Conservation (phyloP, 2,113 vertebrate genomes). For the Lepisosteus osseus region DNA sequence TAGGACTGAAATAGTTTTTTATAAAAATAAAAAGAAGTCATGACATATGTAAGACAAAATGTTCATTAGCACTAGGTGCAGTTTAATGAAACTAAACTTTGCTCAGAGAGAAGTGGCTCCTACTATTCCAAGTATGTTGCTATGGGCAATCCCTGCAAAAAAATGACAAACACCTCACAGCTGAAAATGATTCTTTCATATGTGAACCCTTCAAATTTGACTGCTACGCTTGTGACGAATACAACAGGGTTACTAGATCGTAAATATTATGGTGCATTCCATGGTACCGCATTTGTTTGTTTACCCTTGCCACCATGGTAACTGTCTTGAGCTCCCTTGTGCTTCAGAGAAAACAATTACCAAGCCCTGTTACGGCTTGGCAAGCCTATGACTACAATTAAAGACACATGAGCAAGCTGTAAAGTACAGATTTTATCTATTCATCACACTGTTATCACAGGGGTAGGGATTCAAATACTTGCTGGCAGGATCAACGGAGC, state of each 20-base stretch:
- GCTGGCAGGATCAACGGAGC: not conserved
- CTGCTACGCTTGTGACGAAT: conserved; percentile 67
- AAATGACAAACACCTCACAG: conserved; percentile 19
- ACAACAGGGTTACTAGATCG: conserved; percentile 69
- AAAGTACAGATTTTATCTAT: conserved; percentile 55
- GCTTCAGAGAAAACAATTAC: conserved; percentile 53
- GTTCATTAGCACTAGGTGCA: not conserved
- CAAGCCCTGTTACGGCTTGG: conserved; percentile 60
- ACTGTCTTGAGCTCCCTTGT: conserved; percentile 64
- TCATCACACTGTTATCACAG: conserved; percentile 35
- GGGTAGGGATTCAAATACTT: not conserved
- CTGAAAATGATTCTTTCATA: conserved; percentile 28
- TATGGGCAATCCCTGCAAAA: conserved; percentile 17
- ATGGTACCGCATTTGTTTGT: conserved; percentile 80
- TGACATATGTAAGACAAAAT: no score
- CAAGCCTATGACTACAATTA: conserved; percentile 60
- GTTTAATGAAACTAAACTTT: not conserved
- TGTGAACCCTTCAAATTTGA: conserved; percentile 25
- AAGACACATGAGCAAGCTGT: conserved; percentile 63
- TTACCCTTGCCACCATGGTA: conserved; percentile 73
- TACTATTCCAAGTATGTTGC: conserved; percentile 9
- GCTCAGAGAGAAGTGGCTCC: not conserved
- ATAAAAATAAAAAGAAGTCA: no score
- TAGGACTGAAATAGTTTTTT: no score
- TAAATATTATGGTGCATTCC: conserved; percentile 79